Conservation (phyloP, 92 coral and sea anemone genomes). For the Parazoanthus darwini region DNA sequence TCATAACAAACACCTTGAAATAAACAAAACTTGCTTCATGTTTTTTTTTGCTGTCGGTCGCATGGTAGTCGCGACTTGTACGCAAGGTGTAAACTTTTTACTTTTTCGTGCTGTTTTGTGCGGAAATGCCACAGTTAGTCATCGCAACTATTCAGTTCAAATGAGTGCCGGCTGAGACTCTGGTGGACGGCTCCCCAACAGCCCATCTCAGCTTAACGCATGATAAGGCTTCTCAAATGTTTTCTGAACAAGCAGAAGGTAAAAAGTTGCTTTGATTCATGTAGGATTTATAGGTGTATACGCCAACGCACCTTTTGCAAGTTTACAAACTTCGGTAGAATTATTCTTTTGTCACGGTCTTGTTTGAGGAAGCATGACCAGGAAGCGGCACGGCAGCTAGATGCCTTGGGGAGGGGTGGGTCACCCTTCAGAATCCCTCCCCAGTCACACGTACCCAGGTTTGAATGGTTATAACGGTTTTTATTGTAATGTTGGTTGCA, state of each 20-base stretch:
- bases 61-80: too few species aligned
- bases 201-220: too few species aligned
- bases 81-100: not conserved
- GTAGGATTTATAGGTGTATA: too few species aligned
- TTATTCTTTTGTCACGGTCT: conserved; percentile 9
- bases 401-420: not conserved
- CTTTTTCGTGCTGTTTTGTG: not conserved
- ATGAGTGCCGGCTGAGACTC: not conserved
- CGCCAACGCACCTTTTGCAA: conserved; percentile 2
- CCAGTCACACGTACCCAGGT: not conserved
- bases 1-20: not conserved
- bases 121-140: not conserved
- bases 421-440: not conserved
- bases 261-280: too few species aligned
- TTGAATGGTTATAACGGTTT: too few species aligned
- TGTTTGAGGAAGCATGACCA: not conserved
- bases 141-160: not conserved
- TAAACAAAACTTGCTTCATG: too few species aligned
- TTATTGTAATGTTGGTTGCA: not conserved
- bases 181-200: too few species aligned
- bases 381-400: not conserved
- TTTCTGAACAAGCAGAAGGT: too few species aligned
- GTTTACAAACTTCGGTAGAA: not conserved
- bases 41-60: not conserved
- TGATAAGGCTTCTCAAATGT: too few species aligned